phyloP scores from a whole-genome alignment of 2,113 vertebrate species.

The Fulmarus glacialis region DNA sequence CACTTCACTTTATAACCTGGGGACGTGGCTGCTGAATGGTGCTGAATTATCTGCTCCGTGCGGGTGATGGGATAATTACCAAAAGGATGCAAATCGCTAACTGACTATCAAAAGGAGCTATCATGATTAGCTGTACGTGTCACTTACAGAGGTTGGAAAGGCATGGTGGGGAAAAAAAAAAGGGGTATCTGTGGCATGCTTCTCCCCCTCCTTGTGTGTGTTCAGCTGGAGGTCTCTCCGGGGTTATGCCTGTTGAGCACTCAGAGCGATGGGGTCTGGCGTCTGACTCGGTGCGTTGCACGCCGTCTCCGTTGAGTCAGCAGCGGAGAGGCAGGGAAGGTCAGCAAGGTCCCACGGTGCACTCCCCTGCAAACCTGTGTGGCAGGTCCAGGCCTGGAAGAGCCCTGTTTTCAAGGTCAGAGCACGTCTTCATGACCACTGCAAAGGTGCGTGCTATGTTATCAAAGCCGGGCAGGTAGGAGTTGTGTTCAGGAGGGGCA shows the following conservation, averaged over 20 bases:
- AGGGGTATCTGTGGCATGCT: not conserved
- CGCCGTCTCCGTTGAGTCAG: accelerated
- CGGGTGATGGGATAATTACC: conserved; percentile 23
- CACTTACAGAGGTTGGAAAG: not conserved
- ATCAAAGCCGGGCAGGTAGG: accelerated
- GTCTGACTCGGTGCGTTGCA: not conserved
- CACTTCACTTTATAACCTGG: conserved; percentile 29
- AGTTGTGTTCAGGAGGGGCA: not conserved
- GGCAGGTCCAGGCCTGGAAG: not conserved
- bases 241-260: not conserved
- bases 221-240: not conserved
- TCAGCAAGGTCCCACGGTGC: not conserved
- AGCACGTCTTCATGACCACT: not conserved
- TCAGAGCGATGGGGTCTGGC: not conserved
- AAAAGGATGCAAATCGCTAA: not conserved
- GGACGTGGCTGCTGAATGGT: not conserved
- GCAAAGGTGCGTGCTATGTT: not conserved
- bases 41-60: not conserved
- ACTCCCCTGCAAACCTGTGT: not conserved
- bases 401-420: not conserved
- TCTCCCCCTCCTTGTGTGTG: not conserved
- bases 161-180: not conserved
- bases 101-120: not conserved
- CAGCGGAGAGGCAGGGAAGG: not conserved
- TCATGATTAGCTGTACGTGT: not conserved